A percentile compares a stretch with the other conserved stretches of the same genome.
These are phyloP conservation scores for Penaeus vannamei DNA, from an alignment of 1,140 invertebrate species.

Conservation along the genomic window DNA sequence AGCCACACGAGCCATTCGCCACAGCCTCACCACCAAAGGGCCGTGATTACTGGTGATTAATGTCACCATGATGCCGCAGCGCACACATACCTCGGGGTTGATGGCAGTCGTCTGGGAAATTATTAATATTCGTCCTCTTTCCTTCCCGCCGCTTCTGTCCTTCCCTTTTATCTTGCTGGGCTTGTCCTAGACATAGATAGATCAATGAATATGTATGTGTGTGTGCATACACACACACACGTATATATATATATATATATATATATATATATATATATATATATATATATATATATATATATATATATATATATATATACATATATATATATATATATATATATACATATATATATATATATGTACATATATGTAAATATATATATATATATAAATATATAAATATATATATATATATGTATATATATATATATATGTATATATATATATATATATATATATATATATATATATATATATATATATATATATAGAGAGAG, in stretches of 20 bases:
- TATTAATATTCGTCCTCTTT: no score
- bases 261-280: constrained; percentile 52
- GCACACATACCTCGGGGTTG: no score
- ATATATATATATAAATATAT: constrained; percentile 42
- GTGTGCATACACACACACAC: not conserved
- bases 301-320: constrained; percentile 42
- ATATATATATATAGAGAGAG: constrained; percentile 34
- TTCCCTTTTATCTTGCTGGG: no score
- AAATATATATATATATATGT: constrained; percentile 29
- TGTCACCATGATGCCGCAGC: no score
- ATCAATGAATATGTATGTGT: not conserved
- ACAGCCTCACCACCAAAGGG: no score
- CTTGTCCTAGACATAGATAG: not conserved
- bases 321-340: constrained; percentile 19
- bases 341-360: constrained; percentile 29
- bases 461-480: not conserved
- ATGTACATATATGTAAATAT: constrained; percentile 35
- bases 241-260: constrained; percentile 42
- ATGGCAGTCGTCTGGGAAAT: no score
- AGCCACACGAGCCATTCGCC: no score
- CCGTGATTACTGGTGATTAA: no score
- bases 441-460: constrained; percentile 17
- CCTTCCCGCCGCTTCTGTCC: no score
- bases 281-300: constrained; percentile 51
- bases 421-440: constrained; percentile 20